Evolutionary conservation across 1,140 invertebrate genomes (phyloP), one percentile per base, ranked within the genome.

Genomic region (Heterodera carotae): DNA sequence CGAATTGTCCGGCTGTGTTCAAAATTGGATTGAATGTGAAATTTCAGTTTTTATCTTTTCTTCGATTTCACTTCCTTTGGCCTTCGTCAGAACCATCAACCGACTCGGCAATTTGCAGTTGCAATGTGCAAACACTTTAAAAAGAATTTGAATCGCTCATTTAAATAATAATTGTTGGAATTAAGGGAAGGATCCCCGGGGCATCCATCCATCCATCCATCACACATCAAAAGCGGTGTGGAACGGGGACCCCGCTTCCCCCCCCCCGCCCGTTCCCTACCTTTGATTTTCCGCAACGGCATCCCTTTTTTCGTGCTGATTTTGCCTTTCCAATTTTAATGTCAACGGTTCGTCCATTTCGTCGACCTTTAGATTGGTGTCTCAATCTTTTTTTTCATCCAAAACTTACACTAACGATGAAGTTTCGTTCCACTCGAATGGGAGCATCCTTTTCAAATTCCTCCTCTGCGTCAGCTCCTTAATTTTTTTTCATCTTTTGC

Each of bases 401-500:
- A 43, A 53, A 15, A 48, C 69, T 27, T 71, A 74, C 72, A 25
- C 72, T 74, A 27, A 74, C 72, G 34, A 74, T 74, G 39, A 74
- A 74, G 8, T 74, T 74, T 34, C 72, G n/a, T 36, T 74, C 72
- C 34, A 74, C 72, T 1, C 39, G 72, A 22, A 74, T 39, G 4
- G 43, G 36, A 31, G 64, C 29, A 34, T 74, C 56, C 12, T 56
- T 56, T 36, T 74, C 72, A 6, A 31, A 25, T 56, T 34, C 72
- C 10, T 34, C 64, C 36, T 36, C n/a, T 6, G 66, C 72, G 15
- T 74, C 72, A 27, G n/a, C 72, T 15, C 72, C 72, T 74, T 18
- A 56, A 72, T 31, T 34, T 56, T 22, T 25, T 48, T 60, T 8
- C 22, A 59, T 27, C 29, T 25, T 4, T 72, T 25, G 2, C 53